phyloP scores from a whole-genome alignment of 2,113 vertebrate species.

The Elephas maximus region DNA sequence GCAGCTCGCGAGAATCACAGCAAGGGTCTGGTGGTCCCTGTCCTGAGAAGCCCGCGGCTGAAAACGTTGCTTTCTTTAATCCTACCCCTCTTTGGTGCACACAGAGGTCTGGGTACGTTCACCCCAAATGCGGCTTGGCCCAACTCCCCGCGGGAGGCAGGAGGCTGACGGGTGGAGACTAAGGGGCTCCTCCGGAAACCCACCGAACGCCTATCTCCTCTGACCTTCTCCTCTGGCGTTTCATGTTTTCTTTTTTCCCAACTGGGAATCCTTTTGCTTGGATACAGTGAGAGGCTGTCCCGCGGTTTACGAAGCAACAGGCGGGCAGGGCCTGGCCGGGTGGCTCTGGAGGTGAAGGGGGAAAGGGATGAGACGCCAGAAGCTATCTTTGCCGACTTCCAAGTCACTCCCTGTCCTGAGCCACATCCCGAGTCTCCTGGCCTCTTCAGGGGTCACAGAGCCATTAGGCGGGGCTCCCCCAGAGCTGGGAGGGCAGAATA shows the following conservation, averaged over 20 bases:
- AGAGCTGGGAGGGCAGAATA: background rate
- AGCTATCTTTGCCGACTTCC: background rate
- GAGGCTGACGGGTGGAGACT: background rate
- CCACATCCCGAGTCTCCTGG: background rate
- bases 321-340: background rate
- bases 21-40: constrained; percentile 61
- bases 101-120: background rate
- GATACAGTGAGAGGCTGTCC: background rate
- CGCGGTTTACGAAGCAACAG: constrained; percentile 65
- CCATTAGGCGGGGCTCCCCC: background rate
- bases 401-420: background rate
- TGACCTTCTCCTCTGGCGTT: background rate
- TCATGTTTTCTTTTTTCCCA: background rate
- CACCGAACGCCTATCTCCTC: background rate
- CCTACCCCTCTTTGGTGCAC: constrained; percentile 35
- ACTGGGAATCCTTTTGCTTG: background rate
- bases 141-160: background rate
- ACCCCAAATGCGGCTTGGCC: background rate
- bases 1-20: constrained; percentile 60
- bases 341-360: background rate
- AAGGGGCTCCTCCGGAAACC: background rate
- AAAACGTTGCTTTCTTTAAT: constrained; percentile 18
- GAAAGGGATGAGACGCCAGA: background rate
- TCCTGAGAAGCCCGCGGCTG: constrained; percentile 73
- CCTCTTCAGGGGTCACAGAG: background rate